Conservation (phyloP, 2,888 invertebrate genomes). For the Prionchulus punctatus region DNA sequence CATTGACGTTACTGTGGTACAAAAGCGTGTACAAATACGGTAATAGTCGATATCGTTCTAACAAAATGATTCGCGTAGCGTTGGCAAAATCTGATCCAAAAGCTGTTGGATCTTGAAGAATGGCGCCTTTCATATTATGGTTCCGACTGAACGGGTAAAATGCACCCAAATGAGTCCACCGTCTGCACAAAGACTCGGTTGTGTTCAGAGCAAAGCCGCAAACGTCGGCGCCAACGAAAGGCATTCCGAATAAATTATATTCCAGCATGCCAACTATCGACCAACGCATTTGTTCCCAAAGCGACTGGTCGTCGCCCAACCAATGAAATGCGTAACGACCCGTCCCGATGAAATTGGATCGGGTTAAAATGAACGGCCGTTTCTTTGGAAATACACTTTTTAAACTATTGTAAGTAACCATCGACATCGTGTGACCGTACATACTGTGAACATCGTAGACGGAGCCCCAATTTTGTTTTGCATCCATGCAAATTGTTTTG, state of each 20-base stretch:
- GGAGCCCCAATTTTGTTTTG: neutral
- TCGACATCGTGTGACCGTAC: neutral
- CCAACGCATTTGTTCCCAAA: neutral
- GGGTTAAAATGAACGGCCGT: neutral
- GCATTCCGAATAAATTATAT: neutral
- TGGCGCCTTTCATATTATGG: neutral
- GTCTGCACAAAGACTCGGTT: constrained; percentile 28
- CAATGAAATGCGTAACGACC: neutral
- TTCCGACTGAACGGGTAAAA: neutral
- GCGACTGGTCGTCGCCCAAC: neutral
- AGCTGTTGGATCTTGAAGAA: neutral
- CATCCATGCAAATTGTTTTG: neutral
- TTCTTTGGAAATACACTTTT: neutral
- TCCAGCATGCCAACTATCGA: no score
- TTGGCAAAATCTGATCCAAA: neutral
- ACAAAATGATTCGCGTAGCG: neutral
- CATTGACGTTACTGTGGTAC: constrained; percentile 31
- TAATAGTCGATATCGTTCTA: constrained; percentile 20
- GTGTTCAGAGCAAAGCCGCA: constrained; percentile 33
- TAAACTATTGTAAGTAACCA: neutral
- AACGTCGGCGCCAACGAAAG: constrained; percentile 26
- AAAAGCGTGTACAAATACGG: constrained; percentile 47
- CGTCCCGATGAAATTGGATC: neutral
- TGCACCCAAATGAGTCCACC: constrained; percentile 19
- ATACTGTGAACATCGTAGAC: neutral